These are phyloP conservation scores for Gymnodraco acuticeps DNA, from an alignment of 2,797 vertebrate species.

Conservation along the genomic window DNA sequence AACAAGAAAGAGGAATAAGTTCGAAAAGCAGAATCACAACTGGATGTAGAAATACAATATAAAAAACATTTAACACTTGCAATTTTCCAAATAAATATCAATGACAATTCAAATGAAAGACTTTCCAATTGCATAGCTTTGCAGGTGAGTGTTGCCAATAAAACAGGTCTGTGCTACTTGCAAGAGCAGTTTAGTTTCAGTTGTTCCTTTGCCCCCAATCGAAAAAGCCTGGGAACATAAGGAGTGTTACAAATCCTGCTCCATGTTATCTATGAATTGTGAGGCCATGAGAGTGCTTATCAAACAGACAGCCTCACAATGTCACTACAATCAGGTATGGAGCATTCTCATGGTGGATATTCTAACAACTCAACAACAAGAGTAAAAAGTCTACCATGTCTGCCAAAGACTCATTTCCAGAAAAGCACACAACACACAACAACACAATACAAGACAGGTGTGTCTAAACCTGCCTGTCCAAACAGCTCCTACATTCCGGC, in stretches of 20 bases:
- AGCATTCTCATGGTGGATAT: neutral
- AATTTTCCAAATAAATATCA: neutral
- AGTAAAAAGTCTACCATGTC: neutral
- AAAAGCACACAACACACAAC: neutral
- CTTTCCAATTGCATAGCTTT: neutral
- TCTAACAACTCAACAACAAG: neutral
- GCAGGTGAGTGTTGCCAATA: neutral
- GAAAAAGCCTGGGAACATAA: conserved; percentile 4
- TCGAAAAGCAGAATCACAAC: neutral
- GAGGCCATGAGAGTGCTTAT: neutral
- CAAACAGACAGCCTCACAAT: neutral
- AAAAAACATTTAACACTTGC: neutral
- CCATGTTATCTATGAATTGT: neutral
- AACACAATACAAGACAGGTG: neutral
- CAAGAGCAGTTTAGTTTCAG: neutral
- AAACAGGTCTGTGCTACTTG: neutral
- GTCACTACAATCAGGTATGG: neutral
- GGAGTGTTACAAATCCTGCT: conserved; percentile 3
- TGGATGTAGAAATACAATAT: neutral
- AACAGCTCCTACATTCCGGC: conserved; percentile 26
- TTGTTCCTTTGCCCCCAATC: neutral
- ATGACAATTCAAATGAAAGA: neutral
- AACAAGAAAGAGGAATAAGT: neutral
- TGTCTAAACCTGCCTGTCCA: neutral
- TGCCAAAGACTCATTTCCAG: neutral